Evolutionary conservation across 2,797 vertebrate genomes (phyloP).

Genomic region (Oreochromis grahami): DNA sequence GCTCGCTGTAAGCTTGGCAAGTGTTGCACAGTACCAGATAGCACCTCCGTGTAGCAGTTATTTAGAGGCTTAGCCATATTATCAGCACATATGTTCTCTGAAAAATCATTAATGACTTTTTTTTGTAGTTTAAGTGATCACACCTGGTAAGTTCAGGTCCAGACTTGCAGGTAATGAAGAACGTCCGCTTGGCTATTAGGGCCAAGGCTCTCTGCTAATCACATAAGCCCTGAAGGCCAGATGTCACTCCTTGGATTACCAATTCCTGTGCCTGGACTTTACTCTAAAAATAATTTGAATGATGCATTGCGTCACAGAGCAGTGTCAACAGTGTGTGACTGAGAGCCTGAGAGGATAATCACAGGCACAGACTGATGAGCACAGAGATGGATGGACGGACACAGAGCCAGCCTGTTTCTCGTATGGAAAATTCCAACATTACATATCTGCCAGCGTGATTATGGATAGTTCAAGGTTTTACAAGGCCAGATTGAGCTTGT

Average conservation of each 20-base stretch:
- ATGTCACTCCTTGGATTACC: constrained; percentile 83
- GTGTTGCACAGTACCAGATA: constrained; percentile 8
- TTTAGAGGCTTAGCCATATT: neutral
- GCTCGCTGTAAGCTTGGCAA: constrained; percentile 29
- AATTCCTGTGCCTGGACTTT: constrained; percentile 74
- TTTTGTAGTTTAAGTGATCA: neutral
- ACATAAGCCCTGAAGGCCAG: constrained; percentile 77
- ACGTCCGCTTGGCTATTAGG: constrained; percentile 73
- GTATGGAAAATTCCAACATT: constrained; percentile 62
- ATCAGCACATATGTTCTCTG: neutral
- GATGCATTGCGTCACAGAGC: constrained; percentile 62
- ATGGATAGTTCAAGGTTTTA: constrained; percentile 35
- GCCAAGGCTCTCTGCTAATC: constrained; percentile 77
- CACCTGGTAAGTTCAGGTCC: neutral
- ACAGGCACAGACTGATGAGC: constrained; percentile 39
- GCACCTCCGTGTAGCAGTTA: neutral
- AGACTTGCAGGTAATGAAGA: constrained; percentile 58
- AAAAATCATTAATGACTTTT: neutral
- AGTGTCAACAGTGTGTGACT: constrained; percentile 51
- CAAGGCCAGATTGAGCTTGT: constrained; percentile 16
- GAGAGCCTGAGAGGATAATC: constrained; percentile 59
- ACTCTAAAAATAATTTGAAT: constrained; percentile 81
- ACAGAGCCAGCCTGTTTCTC: constrained; percentile 27
- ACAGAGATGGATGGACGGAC: constrained; percentile 44
- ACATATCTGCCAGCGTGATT: constrained; percentile 47